Evolutionary conservation across 2,113 vertebrate genomes (phyloP).

Genomic region (Brachyhypopomus gauderio): DNA sequence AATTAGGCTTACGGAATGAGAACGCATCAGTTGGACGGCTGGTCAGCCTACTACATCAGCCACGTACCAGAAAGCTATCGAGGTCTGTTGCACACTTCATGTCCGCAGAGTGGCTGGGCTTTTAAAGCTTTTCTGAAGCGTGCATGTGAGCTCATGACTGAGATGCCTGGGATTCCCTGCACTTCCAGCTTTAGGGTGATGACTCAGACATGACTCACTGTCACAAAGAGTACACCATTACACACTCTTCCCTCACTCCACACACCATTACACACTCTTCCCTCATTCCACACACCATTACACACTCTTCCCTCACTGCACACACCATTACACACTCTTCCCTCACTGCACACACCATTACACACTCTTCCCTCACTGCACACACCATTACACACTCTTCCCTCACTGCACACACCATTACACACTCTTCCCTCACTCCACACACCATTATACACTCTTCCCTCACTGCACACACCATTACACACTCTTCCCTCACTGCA

Average conservation of each 20-base stretch:
- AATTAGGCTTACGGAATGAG: background rate
- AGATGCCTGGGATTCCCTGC: conserved; percentile 53
- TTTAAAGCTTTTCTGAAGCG: background rate
- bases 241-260: conserved; percentile 14
- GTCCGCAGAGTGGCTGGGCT: background rate
- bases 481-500: no score
- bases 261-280: background rate
- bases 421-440: conserved; percentile 13
- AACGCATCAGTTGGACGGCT: background rate
- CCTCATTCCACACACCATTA: no score
- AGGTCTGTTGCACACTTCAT: no score
- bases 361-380: conserved; percentile 11
- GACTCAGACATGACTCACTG: conserved; percentile 55
- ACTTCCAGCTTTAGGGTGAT: conserved; percentile 45
- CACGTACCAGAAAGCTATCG: background rate
- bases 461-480: no score
- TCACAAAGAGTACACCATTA: conserved; percentile 35
- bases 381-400: background rate
- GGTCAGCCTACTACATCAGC: no score
- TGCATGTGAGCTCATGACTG: background rate
- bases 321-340: background rate
- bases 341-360: conserved; percentile 13
- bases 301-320: no score
- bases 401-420: conserved; percentile 22
- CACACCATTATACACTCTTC: background rate